Conservation (phyloP, 1,140 invertebrate genomes). For the Neelides sp. region DNA sequence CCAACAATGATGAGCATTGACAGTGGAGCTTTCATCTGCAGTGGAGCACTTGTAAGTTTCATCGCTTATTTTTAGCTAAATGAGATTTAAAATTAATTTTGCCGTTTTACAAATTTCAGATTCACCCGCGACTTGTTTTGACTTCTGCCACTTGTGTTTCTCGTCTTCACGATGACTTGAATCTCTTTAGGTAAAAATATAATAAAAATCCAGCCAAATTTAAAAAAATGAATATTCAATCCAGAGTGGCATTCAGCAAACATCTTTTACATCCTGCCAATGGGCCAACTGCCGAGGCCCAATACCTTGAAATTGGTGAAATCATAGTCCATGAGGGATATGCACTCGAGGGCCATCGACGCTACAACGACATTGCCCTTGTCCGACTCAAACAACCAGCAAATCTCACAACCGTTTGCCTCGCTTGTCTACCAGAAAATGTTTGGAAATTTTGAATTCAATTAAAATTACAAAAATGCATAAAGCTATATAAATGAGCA, state of each 20-base stretch:
- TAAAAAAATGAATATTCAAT: neutral
- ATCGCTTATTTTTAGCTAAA: neutral
- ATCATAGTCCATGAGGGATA: conserved; percentile 26
- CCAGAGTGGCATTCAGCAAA: conserved; percentile 5
- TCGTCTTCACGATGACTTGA: conserved; percentile 25
- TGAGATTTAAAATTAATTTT: neutral
- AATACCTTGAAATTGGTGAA: conserved; percentile 15
- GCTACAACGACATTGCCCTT: conserved; percentile 23
- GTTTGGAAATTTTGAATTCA: neutral
- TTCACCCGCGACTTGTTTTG: conserved; percentile 10
- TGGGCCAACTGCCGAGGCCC: conserved; percentile 16
- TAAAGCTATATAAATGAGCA: too few species aligned
- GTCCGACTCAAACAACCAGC: conserved; percentile 10
- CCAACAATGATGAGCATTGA: conserved; percentile 14
- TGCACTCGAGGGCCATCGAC: conserved; percentile 11
- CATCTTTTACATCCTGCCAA: conserved; percentile 19
- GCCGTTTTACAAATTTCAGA: conserved; percentile 15
- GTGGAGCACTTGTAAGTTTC: neutral
- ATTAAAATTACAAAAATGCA: neutral
- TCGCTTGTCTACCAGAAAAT: conserved; percentile 18
- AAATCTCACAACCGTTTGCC: conserved; percentile 12
- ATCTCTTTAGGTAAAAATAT: conserved; percentile 15
- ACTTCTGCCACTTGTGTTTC: conserved; percentile 26
- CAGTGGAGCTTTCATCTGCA: conserved; percentile 26
- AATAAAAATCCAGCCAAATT: neutral